Percentiles rank a stretch among this genome's conserved stretches.
Evolutionary conservation across 2,113 vertebrate genomes (phyloP).

Genomic region (Emydura subglobosa): DNA sequence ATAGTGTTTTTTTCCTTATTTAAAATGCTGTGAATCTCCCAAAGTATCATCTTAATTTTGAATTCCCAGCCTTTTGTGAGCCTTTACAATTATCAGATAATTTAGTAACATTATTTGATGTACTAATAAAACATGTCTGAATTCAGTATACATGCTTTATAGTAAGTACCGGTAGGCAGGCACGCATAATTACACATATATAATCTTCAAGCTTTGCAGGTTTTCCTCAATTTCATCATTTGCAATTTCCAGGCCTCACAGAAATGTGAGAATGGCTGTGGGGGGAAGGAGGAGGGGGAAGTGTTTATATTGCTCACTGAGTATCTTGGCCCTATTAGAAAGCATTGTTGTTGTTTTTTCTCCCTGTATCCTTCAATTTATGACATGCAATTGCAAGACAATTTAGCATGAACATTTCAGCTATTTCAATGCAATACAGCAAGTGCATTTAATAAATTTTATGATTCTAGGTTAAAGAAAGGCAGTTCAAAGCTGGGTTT

Average conservation of each 20-base stretch:
- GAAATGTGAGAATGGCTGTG: background rate
- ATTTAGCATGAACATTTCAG: background rate
- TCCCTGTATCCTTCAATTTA: background rate
- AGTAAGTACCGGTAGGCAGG: background rate
- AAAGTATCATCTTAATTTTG: background rate
- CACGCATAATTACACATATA: background rate
- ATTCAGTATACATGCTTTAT: background rate
- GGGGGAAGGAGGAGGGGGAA: background rate
- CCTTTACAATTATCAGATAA: background rate
- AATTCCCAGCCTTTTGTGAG: background rate
- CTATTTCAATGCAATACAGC: background rate
- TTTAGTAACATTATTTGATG: background rate
- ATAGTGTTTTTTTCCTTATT: background rate
- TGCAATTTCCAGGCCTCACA: background rate
- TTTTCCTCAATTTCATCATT: background rate
- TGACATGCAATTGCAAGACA: background rate
- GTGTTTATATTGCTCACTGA: background rate
- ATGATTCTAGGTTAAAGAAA: constrained; percentile 18
- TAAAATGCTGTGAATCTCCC: background rate
- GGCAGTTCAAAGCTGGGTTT: constrained; percentile 5
- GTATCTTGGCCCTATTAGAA: background rate
- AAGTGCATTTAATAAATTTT: constrained; percentile 17
- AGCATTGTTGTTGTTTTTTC: background rate
- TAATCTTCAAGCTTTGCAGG: background rate
- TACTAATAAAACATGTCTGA: background rate